These are phyloP conservation scores for Uria lomvia DNA, from an alignment of 2,113 vertebrate species.

Conservation along the genomic window DNA sequence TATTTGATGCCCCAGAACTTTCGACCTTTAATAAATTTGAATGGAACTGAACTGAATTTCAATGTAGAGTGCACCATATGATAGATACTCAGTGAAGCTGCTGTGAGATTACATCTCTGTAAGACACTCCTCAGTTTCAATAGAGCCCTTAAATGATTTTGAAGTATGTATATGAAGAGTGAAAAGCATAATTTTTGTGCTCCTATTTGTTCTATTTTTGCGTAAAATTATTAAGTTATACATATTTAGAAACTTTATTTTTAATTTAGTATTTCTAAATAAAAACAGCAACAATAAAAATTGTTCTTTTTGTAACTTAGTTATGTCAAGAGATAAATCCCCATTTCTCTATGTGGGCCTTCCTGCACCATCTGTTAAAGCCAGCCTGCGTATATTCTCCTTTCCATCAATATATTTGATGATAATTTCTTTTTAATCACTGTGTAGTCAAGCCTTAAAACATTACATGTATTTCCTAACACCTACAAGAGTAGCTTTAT, in stretches of 20 bases:
- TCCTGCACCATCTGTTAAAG: background rate
- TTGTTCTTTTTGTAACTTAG: background rate
- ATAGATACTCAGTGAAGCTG: background rate
- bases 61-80: background rate
- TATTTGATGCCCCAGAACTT: background rate
- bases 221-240: background rate
- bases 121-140: background rate
- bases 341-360: background rate
- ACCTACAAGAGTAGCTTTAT: background rate
- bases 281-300: background rate
- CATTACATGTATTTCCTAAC: background rate
- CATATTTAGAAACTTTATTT: background rate
- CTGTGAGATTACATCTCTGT: background rate
- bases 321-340: background rate
- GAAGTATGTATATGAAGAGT: background rate
- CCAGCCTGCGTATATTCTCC: background rate
- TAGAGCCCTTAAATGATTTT: background rate
- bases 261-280: background rate
- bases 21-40: slow-evolving; percentile 3
- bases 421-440: background rate
- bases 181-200: background rate
- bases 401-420: background rate
- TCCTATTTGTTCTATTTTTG: background rate
- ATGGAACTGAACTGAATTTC: background rate
- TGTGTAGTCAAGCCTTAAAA: background rate